Percentiles rank a stretch among this genome's conserved stretches.
Evolutionary conservation across 2,888 invertebrate genomes (phyloP).

Genomic region (Nomada fabriciana): DNA sequence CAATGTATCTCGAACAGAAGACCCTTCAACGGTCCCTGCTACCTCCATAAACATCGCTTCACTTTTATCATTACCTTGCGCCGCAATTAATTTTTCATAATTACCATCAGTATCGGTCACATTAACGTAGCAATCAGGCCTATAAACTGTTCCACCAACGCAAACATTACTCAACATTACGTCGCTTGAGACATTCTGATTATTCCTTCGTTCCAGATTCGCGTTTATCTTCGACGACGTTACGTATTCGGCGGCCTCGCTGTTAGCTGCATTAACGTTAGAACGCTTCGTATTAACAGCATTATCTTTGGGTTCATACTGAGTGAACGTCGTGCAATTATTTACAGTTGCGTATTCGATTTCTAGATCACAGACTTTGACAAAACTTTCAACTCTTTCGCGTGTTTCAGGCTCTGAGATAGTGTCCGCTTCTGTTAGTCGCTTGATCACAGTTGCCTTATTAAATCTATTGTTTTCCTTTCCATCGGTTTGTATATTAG

Average conservation of each 20-base stretch:
- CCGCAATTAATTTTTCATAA: slow-evolving; percentile 10
- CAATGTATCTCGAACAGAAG: not conserved
- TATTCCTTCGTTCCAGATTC: slow-evolving; percentile 14
- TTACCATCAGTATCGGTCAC: slow-evolving; percentile 7
- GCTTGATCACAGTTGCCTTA: slow-evolving; percentile 66
- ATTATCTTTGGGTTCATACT: slow-evolving; percentile 58
- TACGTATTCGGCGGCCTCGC: slow-evolving; percentile 37
- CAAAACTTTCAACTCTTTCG: slow-evolving; percentile 62
- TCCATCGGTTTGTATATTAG: slow-evolving; percentile 31
- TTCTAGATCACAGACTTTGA: slow-evolving; percentile 67
- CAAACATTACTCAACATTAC: slow-evolving; percentile 20
- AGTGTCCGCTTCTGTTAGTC: slow-evolving; percentile 64
- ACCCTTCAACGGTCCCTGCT: slow-evolving; percentile 5
- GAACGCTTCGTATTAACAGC: slow-evolving; percentile 50
- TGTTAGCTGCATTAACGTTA: slow-evolving; percentile 53
- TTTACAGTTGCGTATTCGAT: slow-evolving; percentile 59
- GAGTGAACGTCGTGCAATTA: slow-evolving; percentile 50
- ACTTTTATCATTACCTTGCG: slow-evolving; percentile 16
- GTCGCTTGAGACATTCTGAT: slow-evolving; percentile 13
- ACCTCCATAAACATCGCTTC: slow-evolving; percentile 15
- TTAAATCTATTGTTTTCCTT: slow-evolving; percentile 55
- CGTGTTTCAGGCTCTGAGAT: slow-evolving; percentile 53
- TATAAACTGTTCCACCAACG: slow-evolving; percentile 16
- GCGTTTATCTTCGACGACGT: slow-evolving; percentile 32
- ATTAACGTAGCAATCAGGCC: slow-evolving; percentile 16